Base-by-base conservation (phyloP, 2,113 vertebrate genomes). In the Lates calcarifer region DNA sequence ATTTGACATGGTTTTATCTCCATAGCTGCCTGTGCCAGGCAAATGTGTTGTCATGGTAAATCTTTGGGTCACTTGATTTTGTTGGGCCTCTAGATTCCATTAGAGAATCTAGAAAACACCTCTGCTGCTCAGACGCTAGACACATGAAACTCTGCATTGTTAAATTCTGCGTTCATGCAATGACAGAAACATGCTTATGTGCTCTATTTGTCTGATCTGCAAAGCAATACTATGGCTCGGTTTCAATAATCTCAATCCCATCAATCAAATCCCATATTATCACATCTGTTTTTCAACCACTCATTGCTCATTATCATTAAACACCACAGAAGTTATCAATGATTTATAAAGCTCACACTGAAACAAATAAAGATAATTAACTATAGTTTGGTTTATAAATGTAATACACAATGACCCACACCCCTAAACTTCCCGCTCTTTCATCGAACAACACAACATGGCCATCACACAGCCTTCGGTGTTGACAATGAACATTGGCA, bases 401-500 rank as follows among this genome's bases (percentile, higher is more conserved):
- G 28, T 57, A 15, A 47, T 43, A 4, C 20, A 57, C 9, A 22
- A 26, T 13, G n/a, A n/a, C n/a, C n/a, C n/a, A n/a, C n/a, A n/a
- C n/a, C n/a, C n/a, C 9, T 33, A 17, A 49, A 18, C 45, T 22
- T 49, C 63, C 26, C n/a, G n/a, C n/a, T n/a, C n/a, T n/a, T n/a
- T n/a, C n/a, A n/a, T n/a, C 45, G 24, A 39, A 22, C 11, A 35
- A 43, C 24, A 28, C 37, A 51, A 57, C 39, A 28, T 28, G 13
- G 29, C 39, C 18, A 26, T 55, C 57, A 22, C 63, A 29, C 45
- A 39, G 65, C 17, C 28, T 74, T 28, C 33, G 0, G 11, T 55
- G 73, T 45, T 80, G 68, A 28, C 53, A 58, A n/a, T 49, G 18
- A 67, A 67, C 45, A 28, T 11, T 67, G 65, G 65, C 41, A 31